Conservation (phyloP, 92 coral and sea anemone species). For the Pocillopora meandrina region DNA sequence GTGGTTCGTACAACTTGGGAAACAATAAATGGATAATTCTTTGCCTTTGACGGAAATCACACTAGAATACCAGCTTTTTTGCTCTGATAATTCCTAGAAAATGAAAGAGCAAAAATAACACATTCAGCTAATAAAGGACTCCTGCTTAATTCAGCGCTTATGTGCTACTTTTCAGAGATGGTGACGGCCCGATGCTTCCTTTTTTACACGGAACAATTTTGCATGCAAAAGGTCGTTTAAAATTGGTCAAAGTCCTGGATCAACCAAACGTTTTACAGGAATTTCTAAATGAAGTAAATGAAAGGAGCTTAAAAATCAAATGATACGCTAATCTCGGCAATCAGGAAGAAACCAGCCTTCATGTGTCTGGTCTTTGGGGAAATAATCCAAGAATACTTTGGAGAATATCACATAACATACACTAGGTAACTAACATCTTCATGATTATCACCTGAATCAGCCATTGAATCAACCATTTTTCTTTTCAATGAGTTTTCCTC, state of each 20-base stretch:
- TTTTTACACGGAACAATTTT: no score
- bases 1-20: background rate
- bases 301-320: background rate
- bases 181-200: background rate
- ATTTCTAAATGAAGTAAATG: no score
- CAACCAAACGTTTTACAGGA: no score
- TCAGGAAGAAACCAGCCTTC: background rate
- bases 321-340: background rate
- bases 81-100: slow-evolving; percentile 58
- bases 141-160: background rate
- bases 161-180: background rate
- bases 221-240: no score
- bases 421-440: background rate
- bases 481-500: slow-evolving; percentile 83
- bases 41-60: background rate
- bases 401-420: background rate
- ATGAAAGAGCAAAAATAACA: background rate
- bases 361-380: background rate
- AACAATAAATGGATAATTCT: background rate
- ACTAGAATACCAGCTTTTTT: slow-evolving; percentile 69
- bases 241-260: no score
- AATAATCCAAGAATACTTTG: background rate
- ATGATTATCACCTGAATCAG: slow-evolving; percentile 45
- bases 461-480: slow-evolving; percentile 56
- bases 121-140: background rate